Evolutionary conservation across 2,888 invertebrate species (phyloP), one percentile per base, ranked within the genome.

Genomic region (Volucella zonaria): DNA sequence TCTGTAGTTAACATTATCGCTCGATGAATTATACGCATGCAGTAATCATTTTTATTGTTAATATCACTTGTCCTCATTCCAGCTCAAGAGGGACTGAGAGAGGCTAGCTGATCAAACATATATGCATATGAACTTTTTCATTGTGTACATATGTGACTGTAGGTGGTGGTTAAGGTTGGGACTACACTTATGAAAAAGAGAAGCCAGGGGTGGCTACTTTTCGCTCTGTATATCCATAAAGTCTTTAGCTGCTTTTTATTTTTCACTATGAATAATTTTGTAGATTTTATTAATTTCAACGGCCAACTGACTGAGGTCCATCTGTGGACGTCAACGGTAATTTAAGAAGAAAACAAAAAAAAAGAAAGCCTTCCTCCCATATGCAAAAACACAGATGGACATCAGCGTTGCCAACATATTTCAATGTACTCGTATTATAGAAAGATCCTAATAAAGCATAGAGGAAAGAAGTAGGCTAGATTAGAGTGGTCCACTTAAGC

Each of bases 31-130:
- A 83, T 80, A 70, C 52, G 70, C 70, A 23, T 68, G 75, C 70
- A 64, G 83, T 79, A 75, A 79, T 79, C 79, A 79, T 75, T 83
- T 79, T 74, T 75, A 80, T 75, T 83, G 75, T 79, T 79, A 58
- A 70, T 79, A 61, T 80, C 51, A 66, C 23, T 43, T 12, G 49
- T n/a, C 38, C 8, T 8, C 14, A 6, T 12, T 2, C 15, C 6
- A 54, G 66, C 40, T 43, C 31, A 18, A 31, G 18, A 0, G n/a
- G 10, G 18, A 43, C 38, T 61, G 45, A n/a, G 43, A 45, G 11
- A 9, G 10, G 12, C 9, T n/a, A 43, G 31, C 67, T 61, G 59
- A 67, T 79, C 59, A 79, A 56, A 45, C 45, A n/a, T 45, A 3
- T 4, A 4, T 4, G 23, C 3, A 23, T 23, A 3, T 23, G 3